Evolutionary conservation across 2,797 vertebrate species (phyloP).

Genomic region (Calcarius lapponicus): DNA sequence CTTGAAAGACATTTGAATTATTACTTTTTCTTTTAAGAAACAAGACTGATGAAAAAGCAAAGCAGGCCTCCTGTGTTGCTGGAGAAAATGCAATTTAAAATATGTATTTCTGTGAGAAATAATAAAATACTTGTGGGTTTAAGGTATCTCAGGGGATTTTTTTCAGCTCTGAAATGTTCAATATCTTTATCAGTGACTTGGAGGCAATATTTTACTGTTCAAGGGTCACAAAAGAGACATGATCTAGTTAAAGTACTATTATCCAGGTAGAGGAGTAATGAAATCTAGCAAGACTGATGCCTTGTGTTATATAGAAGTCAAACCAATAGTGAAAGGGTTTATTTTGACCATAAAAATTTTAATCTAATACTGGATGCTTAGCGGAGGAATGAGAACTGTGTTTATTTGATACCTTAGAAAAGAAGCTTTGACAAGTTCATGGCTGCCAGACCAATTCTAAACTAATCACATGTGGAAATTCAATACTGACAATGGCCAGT

Average conservation of each 20-base stretch:
- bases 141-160: not conserved
- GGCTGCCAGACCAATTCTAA: not conserved
- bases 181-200: not conserved
- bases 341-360: not conserved
- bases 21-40: not conserved
- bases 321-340: not conserved
- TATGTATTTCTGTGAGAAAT: not conserved
- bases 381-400: not conserved
- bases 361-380: not conserved
- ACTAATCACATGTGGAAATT: not conserved
- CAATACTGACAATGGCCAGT: not conserved
- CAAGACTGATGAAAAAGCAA: not conserved
- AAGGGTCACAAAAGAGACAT: not conserved
- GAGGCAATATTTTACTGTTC: not conserved
- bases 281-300: not conserved
- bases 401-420: constrained; percentile 2
- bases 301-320: not conserved
- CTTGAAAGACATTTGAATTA: not conserved
- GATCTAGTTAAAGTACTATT: not conserved
- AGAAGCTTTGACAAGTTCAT: not conserved
- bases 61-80: not conserved
- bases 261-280: not conserved
- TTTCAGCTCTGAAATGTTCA: not conserved
- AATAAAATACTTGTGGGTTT: not conserved
- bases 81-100: not conserved